Conservation (phyloP, 2,888 invertebrate genomes). For the Drosophila aldrichi region DNA sequence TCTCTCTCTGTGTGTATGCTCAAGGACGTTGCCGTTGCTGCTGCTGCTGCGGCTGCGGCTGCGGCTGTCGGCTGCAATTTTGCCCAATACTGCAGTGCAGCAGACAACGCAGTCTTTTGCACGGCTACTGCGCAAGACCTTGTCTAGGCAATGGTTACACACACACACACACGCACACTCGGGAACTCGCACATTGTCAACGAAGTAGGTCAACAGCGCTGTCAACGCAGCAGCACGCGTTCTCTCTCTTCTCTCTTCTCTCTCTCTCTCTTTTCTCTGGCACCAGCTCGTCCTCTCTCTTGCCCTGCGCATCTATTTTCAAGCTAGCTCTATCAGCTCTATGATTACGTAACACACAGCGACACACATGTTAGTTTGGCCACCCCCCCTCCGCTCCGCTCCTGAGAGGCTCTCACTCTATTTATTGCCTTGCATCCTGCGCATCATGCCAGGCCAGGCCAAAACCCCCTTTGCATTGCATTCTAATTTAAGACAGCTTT, state of each 20-base stretch:
- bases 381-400: not conserved
- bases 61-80: slow-evolving; percentile 56
- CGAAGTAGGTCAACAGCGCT: slow-evolving; percentile 74
- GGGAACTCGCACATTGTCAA: slow-evolving; percentile 55
- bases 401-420: slow-evolving; percentile 57
- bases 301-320: slow-evolving; percentile 44
- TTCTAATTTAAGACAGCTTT: slow-evolving; percentile 9
- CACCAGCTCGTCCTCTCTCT: slow-evolving; percentile 7
- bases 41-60: slow-evolving; percentile 38
- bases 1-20: slow-evolving; percentile 35
- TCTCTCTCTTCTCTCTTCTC: not conserved
- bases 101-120: slow-evolving; percentile 40
- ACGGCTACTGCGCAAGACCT: slow-evolving; percentile 73
- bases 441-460: slow-evolving; percentile 42
- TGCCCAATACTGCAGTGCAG: slow-evolving; percentile 62
- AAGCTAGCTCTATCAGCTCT: slow-evolving; percentile 57
- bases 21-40: slow-evolving; percentile 65
- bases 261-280: slow-evolving; percentile 5
- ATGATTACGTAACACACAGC: slow-evolving; percentile 69
- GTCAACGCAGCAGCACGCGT: slow-evolving; percentile 37
- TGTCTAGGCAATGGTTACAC: slow-evolving; percentile 50
- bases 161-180: slow-evolving; percentile 40
- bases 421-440: slow-evolving; percentile 70
- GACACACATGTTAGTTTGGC: slow-evolving; percentile 36
- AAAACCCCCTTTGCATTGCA: not conserved